Percentiles rank a stretch among this genome's conserved stretches.
These are phyloP conservation scores for Luscinia megarhynchos DNA, from an alignment of 2,797 vertebrate genomes.

Conservation along the genomic window DNA sequence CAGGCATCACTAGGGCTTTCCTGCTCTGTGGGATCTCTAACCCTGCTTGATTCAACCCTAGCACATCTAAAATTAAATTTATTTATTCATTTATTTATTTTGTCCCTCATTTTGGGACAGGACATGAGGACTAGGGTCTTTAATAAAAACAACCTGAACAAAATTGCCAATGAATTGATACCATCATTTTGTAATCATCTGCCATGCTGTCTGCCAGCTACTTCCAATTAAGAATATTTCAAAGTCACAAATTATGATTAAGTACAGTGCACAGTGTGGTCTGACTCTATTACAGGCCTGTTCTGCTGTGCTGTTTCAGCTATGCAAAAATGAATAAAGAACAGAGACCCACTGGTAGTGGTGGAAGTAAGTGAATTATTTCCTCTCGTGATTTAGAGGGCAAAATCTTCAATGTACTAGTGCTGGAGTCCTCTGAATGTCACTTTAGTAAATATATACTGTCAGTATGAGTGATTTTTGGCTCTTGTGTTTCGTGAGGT, in stretches of 20 bases:
- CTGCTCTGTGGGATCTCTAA: not conserved
- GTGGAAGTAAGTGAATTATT: not conserved
- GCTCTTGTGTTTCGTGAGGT: constrained; percentile 3
- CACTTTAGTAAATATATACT: constrained; percentile 7
- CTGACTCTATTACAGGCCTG: not conserved
- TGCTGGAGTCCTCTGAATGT: not conserved
- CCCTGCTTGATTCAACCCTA: not conserved
- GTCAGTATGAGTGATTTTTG: constrained; percentile 32
- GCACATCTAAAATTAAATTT: not conserved
- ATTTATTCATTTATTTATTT: not conserved
- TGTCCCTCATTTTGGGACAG: not conserved
- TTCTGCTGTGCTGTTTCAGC: not conserved
- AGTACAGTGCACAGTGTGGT: not conserved
- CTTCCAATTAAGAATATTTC: constrained; percentile 8
- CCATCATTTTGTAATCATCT: not conserved
- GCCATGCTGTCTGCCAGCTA: not conserved
- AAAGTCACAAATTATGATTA: not conserved
- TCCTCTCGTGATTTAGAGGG: not conserved
- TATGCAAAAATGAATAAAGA: not conserved
- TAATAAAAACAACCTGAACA: not conserved
- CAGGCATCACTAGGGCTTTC: not conserved
- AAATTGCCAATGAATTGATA: not conserved
- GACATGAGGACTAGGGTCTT: not conserved
- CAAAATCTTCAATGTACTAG: not conserved
- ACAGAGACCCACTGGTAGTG: not conserved